phyloP scores from a whole-genome alignment of 2,888 invertebrate genomes.

The Rosalia funebris region DNA sequence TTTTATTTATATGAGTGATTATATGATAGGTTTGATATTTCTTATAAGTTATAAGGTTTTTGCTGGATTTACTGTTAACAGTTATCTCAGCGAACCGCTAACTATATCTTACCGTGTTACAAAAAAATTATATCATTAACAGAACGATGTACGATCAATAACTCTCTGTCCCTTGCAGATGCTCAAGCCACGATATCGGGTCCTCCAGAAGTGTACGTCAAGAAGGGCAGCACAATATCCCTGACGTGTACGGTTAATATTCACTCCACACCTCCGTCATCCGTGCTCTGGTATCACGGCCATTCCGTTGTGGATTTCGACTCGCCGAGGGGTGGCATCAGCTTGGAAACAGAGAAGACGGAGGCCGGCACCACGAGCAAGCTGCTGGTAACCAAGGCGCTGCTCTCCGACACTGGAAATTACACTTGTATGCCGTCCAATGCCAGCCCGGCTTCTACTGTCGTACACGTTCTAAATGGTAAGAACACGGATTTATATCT shows the following conservation, averaged over 20 bases:
- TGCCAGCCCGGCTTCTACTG: constrained; percentile 83
- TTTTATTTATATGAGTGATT: no score
- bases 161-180: constrained; percentile 72
- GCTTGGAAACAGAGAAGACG: constrained; percentile 86
- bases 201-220: constrained; percentile 87
- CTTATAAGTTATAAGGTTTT: no score
- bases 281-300: constrained; percentile 88
- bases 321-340: constrained; percentile 86
- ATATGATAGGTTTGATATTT: no score
- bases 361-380: constrained; percentile 84
- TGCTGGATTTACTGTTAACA: no score
- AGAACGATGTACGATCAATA: no score
- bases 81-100: no score
- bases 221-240: constrained; percentile 90
- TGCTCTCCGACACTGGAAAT: constrained; percentile 86
- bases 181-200: constrained; percentile 88
- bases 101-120: no score
- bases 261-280: constrained; percentile 81
- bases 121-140: no score
- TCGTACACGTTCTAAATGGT: constrained; percentile 89
- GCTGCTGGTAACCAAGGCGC: constrained; percentile 85
- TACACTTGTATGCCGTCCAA: constrained; percentile 90
- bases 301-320: constrained; percentile 83
- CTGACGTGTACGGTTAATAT: constrained; percentile 89
- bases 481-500: no score